Evolutionary conservation across 2,888 invertebrate genomes (phyloP).

Genomic region (Deilephila porcellus): DNA sequence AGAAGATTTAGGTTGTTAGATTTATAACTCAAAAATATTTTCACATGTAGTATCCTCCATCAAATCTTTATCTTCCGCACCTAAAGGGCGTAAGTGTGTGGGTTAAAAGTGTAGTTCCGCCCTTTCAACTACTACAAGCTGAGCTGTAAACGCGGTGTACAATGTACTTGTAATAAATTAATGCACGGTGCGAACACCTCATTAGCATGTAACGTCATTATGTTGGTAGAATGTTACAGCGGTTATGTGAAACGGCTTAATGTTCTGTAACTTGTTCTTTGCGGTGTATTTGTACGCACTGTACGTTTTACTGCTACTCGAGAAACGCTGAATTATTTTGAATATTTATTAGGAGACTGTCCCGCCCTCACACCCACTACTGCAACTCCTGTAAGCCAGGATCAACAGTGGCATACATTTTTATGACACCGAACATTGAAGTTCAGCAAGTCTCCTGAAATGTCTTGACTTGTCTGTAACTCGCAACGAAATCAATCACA

Average conservation of each 20-base stretch:
- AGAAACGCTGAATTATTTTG: neutral
- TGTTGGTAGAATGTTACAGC: conserved; percentile 40
- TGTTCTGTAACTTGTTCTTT: conserved; percentile 37
- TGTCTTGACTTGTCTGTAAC: too few relatives aligned
- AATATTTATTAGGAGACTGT: too few relatives aligned
- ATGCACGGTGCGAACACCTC: conserved; percentile 36
- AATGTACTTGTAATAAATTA: conserved; percentile 36
- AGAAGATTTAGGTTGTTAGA: too few relatives aligned
- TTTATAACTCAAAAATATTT: too few relatives aligned
- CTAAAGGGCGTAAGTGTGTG: neutral
- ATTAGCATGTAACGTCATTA: conserved; percentile 43
- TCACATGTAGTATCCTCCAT: too few relatives aligned
- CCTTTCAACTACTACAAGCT: neutral
- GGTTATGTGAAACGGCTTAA: conserved; percentile 41
- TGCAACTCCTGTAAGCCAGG: too few relatives aligned
- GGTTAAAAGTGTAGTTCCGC: neutral
- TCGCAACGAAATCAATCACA: too few relatives aligned
- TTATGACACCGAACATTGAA: too few relatives aligned
- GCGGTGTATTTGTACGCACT: conserved; percentile 32
- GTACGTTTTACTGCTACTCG: conserved; percentile 23
- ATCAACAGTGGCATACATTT: too few relatives aligned
- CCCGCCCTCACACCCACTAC: too few relatives aligned
- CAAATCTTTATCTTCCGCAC: conserved; percentile 29
- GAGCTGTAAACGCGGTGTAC: neutral
- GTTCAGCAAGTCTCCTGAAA: too few relatives aligned